A percentile compares a stretch with the other conserved stretches of the same genome.
phyloP scores from a whole-genome alignment of 2,113 vertebrate species.

The Datnioides undecimradiatus region DNA sequence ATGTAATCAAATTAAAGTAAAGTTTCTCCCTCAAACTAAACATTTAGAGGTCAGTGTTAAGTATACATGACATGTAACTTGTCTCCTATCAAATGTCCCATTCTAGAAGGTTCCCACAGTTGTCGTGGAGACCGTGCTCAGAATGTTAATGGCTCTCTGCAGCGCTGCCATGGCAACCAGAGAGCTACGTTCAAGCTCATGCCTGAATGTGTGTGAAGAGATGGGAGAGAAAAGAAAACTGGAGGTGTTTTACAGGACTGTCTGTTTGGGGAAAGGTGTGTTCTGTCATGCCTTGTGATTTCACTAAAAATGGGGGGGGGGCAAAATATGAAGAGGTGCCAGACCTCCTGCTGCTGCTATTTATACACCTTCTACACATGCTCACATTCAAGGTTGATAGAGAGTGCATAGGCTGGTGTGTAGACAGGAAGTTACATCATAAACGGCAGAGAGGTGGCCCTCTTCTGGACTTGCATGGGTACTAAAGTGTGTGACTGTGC shows the following conservation, averaged over 20 bases:
- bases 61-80: too few species aligned
- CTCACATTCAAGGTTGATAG: conserved; percentile 57
- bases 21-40: background rate
- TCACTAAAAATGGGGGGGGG: conserved; percentile 2
- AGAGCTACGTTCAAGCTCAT: conserved; percentile 35
- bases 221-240: background rate
- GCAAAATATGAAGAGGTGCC: conserved; percentile 19
- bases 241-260: conserved; percentile 9
- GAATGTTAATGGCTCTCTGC: conserved; percentile 66
- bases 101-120: conserved; percentile 65
- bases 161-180: conserved; percentile 71
- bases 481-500: conserved; percentile 40
- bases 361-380: conserved; percentile 33
- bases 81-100: conserved; percentile 27
- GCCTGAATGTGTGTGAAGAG: background rate
- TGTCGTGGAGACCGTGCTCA: conserved; percentile 49
- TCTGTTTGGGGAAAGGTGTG: background rate
- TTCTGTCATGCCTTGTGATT: background rate
- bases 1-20: background rate
- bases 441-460: conserved; percentile 53
- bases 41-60: too few species aligned
- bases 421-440: conserved; percentile 76
- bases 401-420: conserved; percentile 37
- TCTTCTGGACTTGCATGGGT: conserved; percentile 66
- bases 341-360: conserved; percentile 23